Evolutionary conservation across 2,888 invertebrate species (phyloP).

Genomic region (Volucella zonaria): DNA sequence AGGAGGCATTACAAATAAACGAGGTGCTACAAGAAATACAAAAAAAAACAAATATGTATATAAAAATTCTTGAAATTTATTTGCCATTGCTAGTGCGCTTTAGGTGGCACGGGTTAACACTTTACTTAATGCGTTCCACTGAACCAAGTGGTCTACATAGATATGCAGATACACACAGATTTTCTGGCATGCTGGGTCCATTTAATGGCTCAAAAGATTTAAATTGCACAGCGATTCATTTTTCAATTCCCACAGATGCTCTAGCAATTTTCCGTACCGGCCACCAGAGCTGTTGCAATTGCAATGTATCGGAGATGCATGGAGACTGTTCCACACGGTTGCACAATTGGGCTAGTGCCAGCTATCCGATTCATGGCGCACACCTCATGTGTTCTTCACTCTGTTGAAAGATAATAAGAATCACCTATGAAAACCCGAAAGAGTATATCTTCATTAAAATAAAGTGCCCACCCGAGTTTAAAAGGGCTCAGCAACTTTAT

Average conservation of each 20-base stretch:
- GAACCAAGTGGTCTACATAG: background rate
- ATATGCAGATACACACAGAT: background rate
- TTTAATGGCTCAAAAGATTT: slow-evolving; percentile 17
- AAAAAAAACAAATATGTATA: no score
- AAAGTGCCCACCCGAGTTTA: slow-evolving; percentile 32
- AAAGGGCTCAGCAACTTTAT: slow-evolving; percentile 31
- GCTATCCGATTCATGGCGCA: background rate
- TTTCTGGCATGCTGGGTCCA: background rate
- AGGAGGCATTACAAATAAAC: slow-evolving; percentile 12
- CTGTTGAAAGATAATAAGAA: background rate
- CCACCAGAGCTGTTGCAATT: background rate
- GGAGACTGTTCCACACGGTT: slow-evolving; percentile 2
- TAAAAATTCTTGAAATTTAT: slow-evolving; percentile 28
- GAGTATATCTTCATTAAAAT: slow-evolving; percentile 41
- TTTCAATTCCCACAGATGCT: background rate
- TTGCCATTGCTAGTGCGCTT: background rate
- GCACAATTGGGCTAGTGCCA: slow-evolving; percentile 2
- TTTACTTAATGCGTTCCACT: slow-evolving; percentile 32
- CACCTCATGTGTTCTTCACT: slow-evolving; percentile 2
- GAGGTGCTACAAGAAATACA: background rate
- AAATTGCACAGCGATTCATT: slow-evolving; percentile 35
- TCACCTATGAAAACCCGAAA: background rate
- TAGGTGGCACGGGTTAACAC: slow-evolving; percentile 28
- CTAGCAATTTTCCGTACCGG: background rate
- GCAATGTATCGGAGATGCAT: background rate